Evolutionary conservation across 2,113 vertebrate genomes (phyloP).

Genomic region (Oryctolagus cuniculus): DNA sequence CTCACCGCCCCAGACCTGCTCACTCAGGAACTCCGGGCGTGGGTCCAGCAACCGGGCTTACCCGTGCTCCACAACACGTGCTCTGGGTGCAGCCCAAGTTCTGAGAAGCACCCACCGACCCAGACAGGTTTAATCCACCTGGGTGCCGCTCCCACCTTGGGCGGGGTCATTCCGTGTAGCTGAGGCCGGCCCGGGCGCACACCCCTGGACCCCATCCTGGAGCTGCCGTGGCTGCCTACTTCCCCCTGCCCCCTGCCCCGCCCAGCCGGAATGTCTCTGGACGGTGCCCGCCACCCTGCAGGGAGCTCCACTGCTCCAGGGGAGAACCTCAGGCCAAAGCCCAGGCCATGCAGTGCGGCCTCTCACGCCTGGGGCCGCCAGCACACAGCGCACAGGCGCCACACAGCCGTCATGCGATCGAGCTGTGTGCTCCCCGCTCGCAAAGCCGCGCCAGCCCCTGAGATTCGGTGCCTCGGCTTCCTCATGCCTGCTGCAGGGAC

Average conservation of each 20-base stretch:
- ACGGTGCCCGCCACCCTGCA: not conserved
- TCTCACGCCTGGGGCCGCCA: too few relatives aligned
- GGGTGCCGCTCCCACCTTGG: accelerated
- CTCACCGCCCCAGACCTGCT: not conserved
- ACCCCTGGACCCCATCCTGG: not conserved
- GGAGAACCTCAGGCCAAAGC: not conserved
- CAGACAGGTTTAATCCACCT: too few relatives aligned
- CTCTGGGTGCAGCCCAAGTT: accelerated
- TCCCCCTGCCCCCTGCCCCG: accelerated
- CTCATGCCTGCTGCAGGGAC: not conserved
- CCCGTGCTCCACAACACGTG: not conserved
- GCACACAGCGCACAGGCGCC: too few relatives aligned
- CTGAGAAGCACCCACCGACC: not conserved
- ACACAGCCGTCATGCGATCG: too few relatives aligned
- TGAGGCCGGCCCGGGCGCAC: accelerated
- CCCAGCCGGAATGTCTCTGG: not conserved
- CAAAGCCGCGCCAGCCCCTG: not conserved
- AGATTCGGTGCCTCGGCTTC: not conserved
- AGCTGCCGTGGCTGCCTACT: not conserved
- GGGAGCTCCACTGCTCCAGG: not conserved
- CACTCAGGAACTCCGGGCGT: too few relatives aligned
- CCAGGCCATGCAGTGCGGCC: not conserved
- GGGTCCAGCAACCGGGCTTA: not conserved
- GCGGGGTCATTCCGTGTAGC: accelerated
- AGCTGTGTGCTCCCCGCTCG: not conserved